A percentile compares a stretch with the other conserved stretches of the same genome.
These are phyloP conservation scores for Oreochromis mossambicus DNA, from an alignment of 2,797 vertebrate species.

Conservation along the genomic window DNA sequence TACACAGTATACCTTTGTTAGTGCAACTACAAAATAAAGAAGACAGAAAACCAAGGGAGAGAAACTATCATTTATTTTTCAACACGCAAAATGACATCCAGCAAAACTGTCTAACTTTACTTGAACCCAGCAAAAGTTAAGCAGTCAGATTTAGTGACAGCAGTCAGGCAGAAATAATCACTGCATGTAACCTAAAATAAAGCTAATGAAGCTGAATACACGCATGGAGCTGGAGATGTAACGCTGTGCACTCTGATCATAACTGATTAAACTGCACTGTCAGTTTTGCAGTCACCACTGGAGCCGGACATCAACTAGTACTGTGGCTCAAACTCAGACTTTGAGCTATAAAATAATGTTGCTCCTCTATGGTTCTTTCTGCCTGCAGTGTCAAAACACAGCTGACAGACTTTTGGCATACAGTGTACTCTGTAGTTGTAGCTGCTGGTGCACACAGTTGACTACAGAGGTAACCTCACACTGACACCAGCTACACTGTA, in stretches of 20 bases:
- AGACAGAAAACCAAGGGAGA: not conserved
- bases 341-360: conserved; percentile 7
- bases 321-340: not conserved
- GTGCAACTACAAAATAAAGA: not conserved
- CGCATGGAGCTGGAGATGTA: not conserved
- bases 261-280: not conserved
- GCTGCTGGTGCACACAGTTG: not conserved
- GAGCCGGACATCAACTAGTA: not conserved
- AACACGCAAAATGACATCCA: not conserved
- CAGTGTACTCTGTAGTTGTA: not conserved
- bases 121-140: not conserved
- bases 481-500: not conserved
- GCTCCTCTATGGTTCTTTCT: not conserved
- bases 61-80: not conserved
- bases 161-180: not conserved
- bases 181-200: not conserved
- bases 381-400: not conserved
- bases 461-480: not conserved
- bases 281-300: not conserved
- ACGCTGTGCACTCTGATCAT: not conserved
- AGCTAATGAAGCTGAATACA: not conserved
- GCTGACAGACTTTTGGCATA: not conserved
- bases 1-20: not conserved
- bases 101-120: not conserved
- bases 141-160: not conserved